phyloP scores from a whole-genome alignment of 2,888 invertebrate genomes.

The Brachypterus glaber region DNA sequence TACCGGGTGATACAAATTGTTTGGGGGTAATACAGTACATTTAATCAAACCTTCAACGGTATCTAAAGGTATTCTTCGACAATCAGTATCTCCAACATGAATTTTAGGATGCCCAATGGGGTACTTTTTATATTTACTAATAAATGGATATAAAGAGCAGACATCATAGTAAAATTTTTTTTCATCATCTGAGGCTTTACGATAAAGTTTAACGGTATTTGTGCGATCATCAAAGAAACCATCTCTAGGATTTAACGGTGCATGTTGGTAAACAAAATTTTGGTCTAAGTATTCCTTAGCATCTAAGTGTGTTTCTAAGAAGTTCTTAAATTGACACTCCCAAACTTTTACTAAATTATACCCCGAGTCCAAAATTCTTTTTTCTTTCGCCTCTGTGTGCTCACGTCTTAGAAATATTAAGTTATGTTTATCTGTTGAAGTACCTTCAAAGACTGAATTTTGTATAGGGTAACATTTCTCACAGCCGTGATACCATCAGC shows the following conservation, averaged over 20 bases:
- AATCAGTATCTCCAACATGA: slow-evolving; percentile 7
- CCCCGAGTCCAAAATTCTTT: slow-evolving; percentile 4
- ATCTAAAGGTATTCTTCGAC: slow-evolving; percentile 11
- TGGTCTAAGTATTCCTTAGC: slow-evolving; percentile 2
- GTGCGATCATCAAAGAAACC: slow-evolving; percentile 27
- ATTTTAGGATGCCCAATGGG: slow-evolving; percentile 24
- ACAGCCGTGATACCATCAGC: too few species aligned
- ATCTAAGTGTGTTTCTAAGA: slow-evolving; percentile 3
- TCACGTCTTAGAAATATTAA: slow-evolving; percentile 8
- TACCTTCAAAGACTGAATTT: too few species aligned
- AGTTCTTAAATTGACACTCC: slow-evolving; percentile 14
- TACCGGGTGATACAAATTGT: slow-evolving; percentile 14
- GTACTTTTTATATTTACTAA: slow-evolving; percentile 25
- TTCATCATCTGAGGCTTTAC: slow-evolving; percentile 19
- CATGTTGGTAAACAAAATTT: background rate
- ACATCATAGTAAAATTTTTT: slow-evolving; percentile 25
- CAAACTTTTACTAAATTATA: slow-evolving; percentile 17
- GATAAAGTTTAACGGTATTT: slow-evolving; percentile 18
- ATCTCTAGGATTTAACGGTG: slow-evolving; percentile 21
- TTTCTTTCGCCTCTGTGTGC: slow-evolving; percentile 5
- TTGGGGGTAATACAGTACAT: slow-evolving; percentile 13
- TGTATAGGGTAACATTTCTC: too few species aligned
- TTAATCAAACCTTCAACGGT: slow-evolving; percentile 13
- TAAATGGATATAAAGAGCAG: slow-evolving; percentile 27
- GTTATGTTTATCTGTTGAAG: too few species aligned